Evolutionary conservation across 2,888 invertebrate genomes (phyloP).

Genomic region (Drosophila silvestris): DNA sequence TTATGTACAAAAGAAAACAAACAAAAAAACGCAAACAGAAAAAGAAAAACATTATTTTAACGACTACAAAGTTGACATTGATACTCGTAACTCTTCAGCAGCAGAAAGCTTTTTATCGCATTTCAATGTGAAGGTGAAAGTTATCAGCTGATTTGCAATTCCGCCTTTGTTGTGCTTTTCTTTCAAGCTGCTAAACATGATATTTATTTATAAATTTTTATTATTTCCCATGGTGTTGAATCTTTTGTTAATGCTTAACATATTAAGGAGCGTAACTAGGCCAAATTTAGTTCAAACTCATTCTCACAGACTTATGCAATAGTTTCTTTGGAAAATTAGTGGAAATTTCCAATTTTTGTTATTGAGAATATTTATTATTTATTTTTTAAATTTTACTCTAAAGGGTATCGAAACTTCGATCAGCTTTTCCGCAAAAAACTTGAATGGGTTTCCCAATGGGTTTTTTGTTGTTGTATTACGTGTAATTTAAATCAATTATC

Average conservation of each 20-base stretch:
- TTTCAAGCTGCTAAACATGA: not conserved
- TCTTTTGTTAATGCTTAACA: not conserved
- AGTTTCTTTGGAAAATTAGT: not conserved
- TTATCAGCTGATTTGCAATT: constrained; percentile 63
- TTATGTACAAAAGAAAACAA: not conserved
- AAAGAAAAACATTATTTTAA: not conserved
- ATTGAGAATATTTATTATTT: not conserved
- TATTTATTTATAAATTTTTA: constrained; percentile 3
- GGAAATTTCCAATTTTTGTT: not conserved
- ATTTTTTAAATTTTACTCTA: not conserved
- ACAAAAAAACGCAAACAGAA: not conserved
- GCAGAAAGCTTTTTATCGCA: constrained; percentile 34
- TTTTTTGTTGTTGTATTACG: not conserved
- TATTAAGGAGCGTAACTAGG: not conserved
- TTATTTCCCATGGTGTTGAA: constrained; percentile 15
- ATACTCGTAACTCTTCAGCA: constrained; percentile 15
- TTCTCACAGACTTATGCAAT: not conserved
- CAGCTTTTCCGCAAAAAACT: not conserved
- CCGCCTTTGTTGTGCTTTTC: constrained; percentile 24
- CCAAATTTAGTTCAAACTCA: not conserved
- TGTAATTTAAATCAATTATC: constrained; percentile 2
- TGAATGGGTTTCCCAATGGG: not conserved
- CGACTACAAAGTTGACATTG: constrained; percentile 21
- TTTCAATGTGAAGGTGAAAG: constrained; percentile 77
- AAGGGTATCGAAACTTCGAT: not conserved